Evolutionary conservation across 2,113 vertebrate species (phyloP), one percentile per base, ranked within the genome.

Genomic region (Spilogale gracilis): DNA sequence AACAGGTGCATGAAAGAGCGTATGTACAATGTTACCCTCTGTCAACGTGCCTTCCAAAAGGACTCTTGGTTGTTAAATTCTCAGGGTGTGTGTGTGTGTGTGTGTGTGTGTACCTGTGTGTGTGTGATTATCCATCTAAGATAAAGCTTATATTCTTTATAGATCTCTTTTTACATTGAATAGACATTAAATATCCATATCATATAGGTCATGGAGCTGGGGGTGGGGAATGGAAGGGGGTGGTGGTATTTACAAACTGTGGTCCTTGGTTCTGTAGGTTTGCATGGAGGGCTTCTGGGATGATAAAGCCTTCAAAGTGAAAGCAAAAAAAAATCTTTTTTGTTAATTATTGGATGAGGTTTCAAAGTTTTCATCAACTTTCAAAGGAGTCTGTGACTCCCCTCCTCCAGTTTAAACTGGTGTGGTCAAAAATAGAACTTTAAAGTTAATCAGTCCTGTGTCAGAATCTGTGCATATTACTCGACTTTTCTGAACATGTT

Each of bases 1-100:
- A 98, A 98, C 98, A 99, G 98, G 98, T 98, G 98, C 98, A 98
- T 96, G 82, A 96, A 98, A 96, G 97, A 98, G 97, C 56, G 96
- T 94, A 97, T 0, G 5, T 32, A 67, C 87, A 97, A 90, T 95
- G 97, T 97, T 98, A 95, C 73, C 45, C 97, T 91, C 73, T 30
- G 73, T 97, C 95, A 97, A 21, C 25, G 38, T 97, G 97, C 89
- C 73, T 97, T 98, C 89, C 69, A 94, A 98, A 98, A 97, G 87
- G 98, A 96, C 45, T 56, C 97, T 97, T 86, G 45, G 48, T 89
- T 98, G 56, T 97, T 96, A 87, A 97, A 95, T 89, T 97, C 71
- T 87, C 89, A 98, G 95, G 43, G 0, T 48, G 90, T 65, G 97
- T 97, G 78, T 95, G 14, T 86, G 21, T 92, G 27, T 79, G 17